Base-by-base conservation (phyloP, 2,888 invertebrate species). In the Agonopterix heracliana region DNA sequence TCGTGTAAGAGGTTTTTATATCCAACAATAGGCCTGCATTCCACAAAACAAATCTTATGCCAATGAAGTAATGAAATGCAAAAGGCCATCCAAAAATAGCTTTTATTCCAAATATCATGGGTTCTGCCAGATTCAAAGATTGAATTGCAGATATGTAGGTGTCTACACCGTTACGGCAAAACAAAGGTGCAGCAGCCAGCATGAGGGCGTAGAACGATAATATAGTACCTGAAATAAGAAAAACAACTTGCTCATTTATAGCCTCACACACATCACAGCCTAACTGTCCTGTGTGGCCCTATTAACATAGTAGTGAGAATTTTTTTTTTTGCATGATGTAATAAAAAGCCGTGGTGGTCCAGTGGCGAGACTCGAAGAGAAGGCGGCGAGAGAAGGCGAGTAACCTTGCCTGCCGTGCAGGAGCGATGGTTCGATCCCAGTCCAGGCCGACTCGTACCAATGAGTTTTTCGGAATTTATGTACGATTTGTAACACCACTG, bases 111-210 rank as follows among this genome's bases (percentile, higher is more conserved):
- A 79, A 55, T 14, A 71, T 56, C 0, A 55, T 26, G 0, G 62
- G 12, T 1, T 54, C 10, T 0, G 74, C 67, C 1, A 86, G 34
- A 44, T 83, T 63, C 9, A 84, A 49, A 45, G 79, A 81, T 51
- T 86, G 85, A 10, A 86, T 78, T 12, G 81, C 69, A 0, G 71
- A 70, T 0, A 81, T 77, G 49, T 74, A 76, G 0, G 80, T 72
- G 12, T 84, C 80, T 0, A 83, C 60, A 0, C 86, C 87, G 26
- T 82, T 78, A 0, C 80, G 57, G 0, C 84, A 59, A 49, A 81
- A 78, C 34, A 86, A 48, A 0, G 80, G 52, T 0, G 77, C 79
- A 0, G 64, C 64, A 0, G 80, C 62, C 1, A 86, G 50, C 2
- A 71, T 2, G 0, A 80, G 5, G 0, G 78, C 74, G 55, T 78